phyloP scores from a whole-genome alignment of 2,113 vertebrate species.

The Penelope pileata region DNA sequence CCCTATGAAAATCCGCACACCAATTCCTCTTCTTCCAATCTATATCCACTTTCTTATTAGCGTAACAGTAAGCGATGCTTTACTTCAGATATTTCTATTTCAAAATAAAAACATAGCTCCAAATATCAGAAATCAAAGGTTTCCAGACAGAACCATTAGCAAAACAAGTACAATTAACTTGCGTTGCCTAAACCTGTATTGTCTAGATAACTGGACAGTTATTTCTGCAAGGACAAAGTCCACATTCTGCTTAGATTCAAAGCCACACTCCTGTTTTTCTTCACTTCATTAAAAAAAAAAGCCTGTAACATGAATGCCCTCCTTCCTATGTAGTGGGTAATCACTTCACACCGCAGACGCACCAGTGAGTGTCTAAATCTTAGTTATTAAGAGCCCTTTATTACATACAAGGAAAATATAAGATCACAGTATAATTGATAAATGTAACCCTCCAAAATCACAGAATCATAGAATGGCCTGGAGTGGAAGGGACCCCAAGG shows the following conservation, averaged over 20 bases:
- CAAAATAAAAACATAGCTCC: not conserved
- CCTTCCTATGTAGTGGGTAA: not conserved
- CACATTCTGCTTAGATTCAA: not conserved
- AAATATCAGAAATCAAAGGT: not conserved
- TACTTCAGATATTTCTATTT: not conserved
- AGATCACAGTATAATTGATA: not conserved
- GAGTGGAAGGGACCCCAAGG: no score
- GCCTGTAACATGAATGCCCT: not conserved
- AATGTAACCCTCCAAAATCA: accelerated
- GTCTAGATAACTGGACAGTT: not conserved
- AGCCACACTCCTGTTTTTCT: not conserved
- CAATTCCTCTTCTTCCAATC: not conserved
- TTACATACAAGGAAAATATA: not conserved
- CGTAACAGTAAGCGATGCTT: not conserved
- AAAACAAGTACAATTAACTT: not conserved
- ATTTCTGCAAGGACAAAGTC: constrained; percentile 1
- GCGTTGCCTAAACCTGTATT: not conserved
- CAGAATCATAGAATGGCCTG: no score
- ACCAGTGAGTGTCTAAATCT: not conserved
- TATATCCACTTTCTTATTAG: not conserved
- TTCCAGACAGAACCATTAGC: not conserved
- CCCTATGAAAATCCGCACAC: not conserved
- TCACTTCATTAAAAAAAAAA: not conserved
- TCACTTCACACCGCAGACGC: not conserved
- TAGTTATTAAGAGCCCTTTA: not conserved